Base-by-base conservation (phyloP, 1,140 invertebrate species). In the Oscheius sp. region DNA sequence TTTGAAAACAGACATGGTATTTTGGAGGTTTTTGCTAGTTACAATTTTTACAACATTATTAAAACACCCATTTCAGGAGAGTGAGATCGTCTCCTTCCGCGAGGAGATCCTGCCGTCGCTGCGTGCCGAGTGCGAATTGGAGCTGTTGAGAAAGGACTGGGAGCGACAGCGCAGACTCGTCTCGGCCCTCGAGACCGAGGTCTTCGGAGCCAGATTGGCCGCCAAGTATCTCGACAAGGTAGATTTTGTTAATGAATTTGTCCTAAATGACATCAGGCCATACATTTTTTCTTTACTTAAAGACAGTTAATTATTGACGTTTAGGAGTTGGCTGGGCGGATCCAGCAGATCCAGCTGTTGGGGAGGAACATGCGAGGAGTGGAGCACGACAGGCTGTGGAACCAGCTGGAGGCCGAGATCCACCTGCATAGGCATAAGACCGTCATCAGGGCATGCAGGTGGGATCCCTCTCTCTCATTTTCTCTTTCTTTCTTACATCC, bases 271-370 rank as follows among this genome's bases (percentile, higher is more conserved):
- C n/a, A n/a, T n/a, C n/a, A n/a, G n/a, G n/a, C n/a, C n/a, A n/a
- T n/a, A n/a, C n/a, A n/a, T 26, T 55, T 63, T 63, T 32, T 63
- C 59, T 36, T 34, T 10, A 3, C 18, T 4, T 63, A 36, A 13
- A n/a, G n/a, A 63, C n/a, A 10, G 10, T 23, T 58, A 63, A 13
- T 13, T 31, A 34, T 32, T 63, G 13, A 63, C 7, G 34, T 65
- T 65, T 26, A 73, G 84, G 91, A 93, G 84, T 82, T 93, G 34
- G 91, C 91, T 29, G 91, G 91, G 79, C 89, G 92, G 78, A 93
- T 93, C 84, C 92, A 93, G 81, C 92, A 93, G 84, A 88, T 93
- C 76, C 92, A 93, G 84, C 84, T 93, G n/a, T 85, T 93, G 42
- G 89, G 88, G 75, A 81, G 87, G 76, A 87, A 91, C 90, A 91